phyloP scores from a whole-genome alignment of 92 coral and sea anemone species.

The Porites evermanni region DNA sequence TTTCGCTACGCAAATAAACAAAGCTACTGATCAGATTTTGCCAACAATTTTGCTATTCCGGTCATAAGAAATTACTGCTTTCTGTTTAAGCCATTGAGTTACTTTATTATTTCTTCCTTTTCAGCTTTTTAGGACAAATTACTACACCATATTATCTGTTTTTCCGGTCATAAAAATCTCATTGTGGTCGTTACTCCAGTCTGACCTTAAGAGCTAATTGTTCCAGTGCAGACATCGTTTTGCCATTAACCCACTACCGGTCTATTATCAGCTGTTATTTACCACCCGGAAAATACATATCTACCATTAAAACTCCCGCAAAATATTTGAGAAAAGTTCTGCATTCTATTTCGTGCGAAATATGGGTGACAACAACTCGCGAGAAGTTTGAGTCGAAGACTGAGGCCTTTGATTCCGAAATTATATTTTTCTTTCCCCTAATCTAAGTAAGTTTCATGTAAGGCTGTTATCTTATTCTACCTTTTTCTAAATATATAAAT shows the following conservation, averaged over 20 bases:
- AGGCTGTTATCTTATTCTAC: too few relatives aligned
- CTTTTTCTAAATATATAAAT: too few relatives aligned
- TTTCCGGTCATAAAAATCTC: neutral
- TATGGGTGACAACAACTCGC: too few relatives aligned
- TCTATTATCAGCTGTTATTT: neutral
- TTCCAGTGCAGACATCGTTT: neutral
- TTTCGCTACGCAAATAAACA: neutral
- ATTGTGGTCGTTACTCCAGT: neutral
- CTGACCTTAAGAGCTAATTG: neutral
- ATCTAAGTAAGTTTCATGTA: too few relatives aligned
- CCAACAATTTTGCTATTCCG: neutral
- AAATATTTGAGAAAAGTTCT: too few relatives aligned
- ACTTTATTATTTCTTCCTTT: neutral
- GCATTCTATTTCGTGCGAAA: too few relatives aligned
- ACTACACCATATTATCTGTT: neutral
- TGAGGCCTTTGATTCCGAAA: too few relatives aligned
- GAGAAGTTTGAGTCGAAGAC: too few relatives aligned
- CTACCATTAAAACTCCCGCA: neutral
- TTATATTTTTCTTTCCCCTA: too few relatives aligned
- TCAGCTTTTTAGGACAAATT: too few relatives aligned
- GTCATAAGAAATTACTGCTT: neutral
- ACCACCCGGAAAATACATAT: neutral
- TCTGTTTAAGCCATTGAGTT: neutral
- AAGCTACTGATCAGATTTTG: neutral
- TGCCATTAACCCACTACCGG: neutral